Percentiles rank a stretch among this genome's conserved stretches.
phyloP scores from a whole-genome alignment of 1,140 invertebrate genomes.

The Lerema accius region DNA sequence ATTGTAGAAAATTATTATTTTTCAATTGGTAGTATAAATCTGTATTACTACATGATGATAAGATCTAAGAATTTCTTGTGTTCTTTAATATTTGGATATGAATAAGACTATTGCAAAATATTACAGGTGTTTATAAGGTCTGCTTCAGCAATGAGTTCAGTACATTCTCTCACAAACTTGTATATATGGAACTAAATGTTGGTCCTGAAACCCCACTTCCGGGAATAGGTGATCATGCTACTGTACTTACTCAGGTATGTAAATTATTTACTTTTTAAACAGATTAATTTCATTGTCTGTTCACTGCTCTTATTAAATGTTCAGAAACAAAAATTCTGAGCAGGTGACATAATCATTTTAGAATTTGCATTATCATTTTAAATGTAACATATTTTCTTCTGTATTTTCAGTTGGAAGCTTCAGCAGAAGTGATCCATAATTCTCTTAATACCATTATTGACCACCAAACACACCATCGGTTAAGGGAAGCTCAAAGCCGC shows the following conservation, averaged over 20 bases:
- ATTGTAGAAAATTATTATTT: too few species aligned
- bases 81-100: too few species aligned
- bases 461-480: constrained; percentile 97
- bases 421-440: constrained; percentile 94
- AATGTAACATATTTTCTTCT: constrained; percentile 22
- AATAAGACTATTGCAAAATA: not conserved
- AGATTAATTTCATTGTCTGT: too few species aligned
- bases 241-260: constrained; percentile 96
- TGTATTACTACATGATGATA: too few species aligned
- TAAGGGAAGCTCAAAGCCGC: constrained; percentile 96
- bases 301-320: too few species aligned
- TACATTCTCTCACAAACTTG: constrained; percentile 99
- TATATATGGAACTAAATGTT: constrained; percentile 99
- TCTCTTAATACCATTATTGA: constrained; percentile 94
- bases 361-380: too few species aligned
- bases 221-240: constrained; percentile 93
- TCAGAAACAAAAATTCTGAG: too few species aligned
- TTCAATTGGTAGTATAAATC: too few species aligned
- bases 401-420: constrained; percentile 93
- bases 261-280: too few species aligned
- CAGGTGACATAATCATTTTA: too few species aligned
- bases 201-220: constrained; percentile 95
- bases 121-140: constrained; percentile 90
- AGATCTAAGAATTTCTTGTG: too few species aligned
- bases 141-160: constrained; percentile 99